Percentiles rank a stretch among this genome's conserved stretches.
phyloP scores from a whole-genome alignment of 53 echinoderm and acorn worm species.

The Echinarachnius parma region DNA sequence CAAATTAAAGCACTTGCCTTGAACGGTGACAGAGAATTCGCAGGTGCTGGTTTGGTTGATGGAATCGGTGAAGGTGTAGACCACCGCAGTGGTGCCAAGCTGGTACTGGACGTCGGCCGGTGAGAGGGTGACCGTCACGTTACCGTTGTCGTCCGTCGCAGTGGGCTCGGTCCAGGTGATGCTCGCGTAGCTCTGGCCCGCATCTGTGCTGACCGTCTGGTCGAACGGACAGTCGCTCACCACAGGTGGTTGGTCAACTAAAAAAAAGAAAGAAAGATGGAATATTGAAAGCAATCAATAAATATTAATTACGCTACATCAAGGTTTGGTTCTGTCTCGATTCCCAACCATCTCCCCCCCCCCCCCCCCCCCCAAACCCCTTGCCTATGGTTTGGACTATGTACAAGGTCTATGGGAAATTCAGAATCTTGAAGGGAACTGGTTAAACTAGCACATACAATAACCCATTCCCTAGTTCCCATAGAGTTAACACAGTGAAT shows the following conservation, averaged over 20 bases:
- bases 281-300: too few relatives aligned
- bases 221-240: constrained; percentile 22
- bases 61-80: constrained; percentile 53
- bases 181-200: constrained; percentile 38
- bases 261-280: background rate
- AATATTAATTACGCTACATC: too few relatives aligned
- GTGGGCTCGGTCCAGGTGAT: constrained; percentile 55
- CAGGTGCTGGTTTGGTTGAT: constrained; percentile 39
- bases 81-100: constrained; percentile 37
- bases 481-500: too few relatives aligned
- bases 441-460: too few relatives aligned
- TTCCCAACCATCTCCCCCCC: too few relatives aligned
- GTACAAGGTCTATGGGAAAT: too few relatives aligned
- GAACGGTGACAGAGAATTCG: constrained; percentile 49
- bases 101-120: constrained; percentile 12
- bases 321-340: too few relatives aligned
- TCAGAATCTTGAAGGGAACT: too few relatives aligned
- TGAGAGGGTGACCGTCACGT: constrained; percentile 24
- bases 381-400: too few relatives aligned
- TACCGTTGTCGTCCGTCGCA: constrained; percentile 45
- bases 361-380: too few relatives aligned
- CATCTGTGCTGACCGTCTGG: constrained; percentile 50
- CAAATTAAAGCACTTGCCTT: constrained; percentile 51
- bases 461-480: too few relatives aligned
- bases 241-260: constrained; percentile 36